Evolutionary conservation across 2,113 vertebrate genomes (phyloP).

Genomic region (Sinocyclocheilus maitianheensis): DNA sequence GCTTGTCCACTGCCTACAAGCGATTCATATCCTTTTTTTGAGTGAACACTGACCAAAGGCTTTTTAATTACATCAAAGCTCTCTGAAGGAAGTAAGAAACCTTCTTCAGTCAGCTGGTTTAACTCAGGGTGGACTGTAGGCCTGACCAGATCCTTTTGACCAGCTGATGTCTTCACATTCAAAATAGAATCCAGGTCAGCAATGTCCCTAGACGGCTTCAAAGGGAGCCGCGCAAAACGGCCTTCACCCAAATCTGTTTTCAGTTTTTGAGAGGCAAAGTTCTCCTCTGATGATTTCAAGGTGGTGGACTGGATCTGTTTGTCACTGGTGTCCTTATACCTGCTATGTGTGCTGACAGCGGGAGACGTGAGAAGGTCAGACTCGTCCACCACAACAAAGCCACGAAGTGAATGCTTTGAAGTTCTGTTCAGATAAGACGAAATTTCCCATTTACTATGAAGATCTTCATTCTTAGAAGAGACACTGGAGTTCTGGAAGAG

Average conservation of each 20-base stretch:
- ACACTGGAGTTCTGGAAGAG: constrained; percentile 41
- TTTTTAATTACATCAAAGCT: neutral
- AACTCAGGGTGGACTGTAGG: neutral
- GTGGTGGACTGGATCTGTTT: constrained; percentile 55
- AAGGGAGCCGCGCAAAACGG: neutral
- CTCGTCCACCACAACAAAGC: constrained; percentile 49
- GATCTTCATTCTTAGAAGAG: constrained; percentile 32
- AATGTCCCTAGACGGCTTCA: constrained; percentile 42
- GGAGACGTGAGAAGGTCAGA: constrained; percentile 6
- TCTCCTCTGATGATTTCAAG: constrained; percentile 53
- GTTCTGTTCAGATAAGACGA: constrained; percentile 22
- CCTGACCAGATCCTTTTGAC: neutral
- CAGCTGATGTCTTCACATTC: constrained; percentile 21
- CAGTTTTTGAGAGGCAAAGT: constrained; percentile 59
- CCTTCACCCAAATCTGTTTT: neutral
- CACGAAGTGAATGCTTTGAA: constrained; percentile 1
- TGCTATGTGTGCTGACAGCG: constrained; percentile 7
- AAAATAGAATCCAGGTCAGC: constrained; percentile 39
- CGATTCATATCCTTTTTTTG: neutral
- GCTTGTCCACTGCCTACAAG: constrained; percentile 1
- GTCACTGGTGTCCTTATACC: constrained; percentile 30
- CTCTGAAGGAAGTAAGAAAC: constrained; percentile 41
- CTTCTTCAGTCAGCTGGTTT: constrained; percentile 50
- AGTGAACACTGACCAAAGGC: neutral
- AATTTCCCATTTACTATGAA: neutral